Conservation (phyloP, 2,797 vertebrate genomes). For the Ctenopoma kingsleyae region DNA sequence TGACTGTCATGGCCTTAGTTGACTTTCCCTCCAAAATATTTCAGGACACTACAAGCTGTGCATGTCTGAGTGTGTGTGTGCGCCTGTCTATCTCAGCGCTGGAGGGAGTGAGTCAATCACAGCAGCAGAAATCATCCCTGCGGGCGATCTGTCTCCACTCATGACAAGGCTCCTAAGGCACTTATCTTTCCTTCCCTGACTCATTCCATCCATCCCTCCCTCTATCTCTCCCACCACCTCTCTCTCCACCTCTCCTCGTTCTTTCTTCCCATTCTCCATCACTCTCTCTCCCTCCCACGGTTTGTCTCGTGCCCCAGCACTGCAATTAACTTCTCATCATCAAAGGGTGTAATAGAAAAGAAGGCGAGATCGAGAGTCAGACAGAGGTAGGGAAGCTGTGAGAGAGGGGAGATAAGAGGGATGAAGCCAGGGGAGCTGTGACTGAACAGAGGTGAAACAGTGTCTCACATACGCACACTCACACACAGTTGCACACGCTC, state of each 20-base stretch:
- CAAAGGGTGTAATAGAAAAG: conserved; percentile 82
- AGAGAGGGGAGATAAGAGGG: conserved; percentile 62
- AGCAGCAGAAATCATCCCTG: conserved; percentile 88
- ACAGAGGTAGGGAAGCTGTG: conserved; percentile 61
- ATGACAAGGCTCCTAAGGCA: conserved; percentile 87
- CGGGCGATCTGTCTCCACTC: conserved; percentile 91
- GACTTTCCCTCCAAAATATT: conserved; percentile 59
- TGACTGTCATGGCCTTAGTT: conserved; percentile 36
- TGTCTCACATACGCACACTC: conserved; percentile 22
- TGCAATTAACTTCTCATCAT: conserved; percentile 80
- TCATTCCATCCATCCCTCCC: conserved; percentile 64
- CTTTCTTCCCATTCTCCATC: conserved; percentile 56
- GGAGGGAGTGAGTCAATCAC: conserved; percentile 85
- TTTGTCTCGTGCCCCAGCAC: conserved; percentile 63
- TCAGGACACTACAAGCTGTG: conserved; percentile 58
- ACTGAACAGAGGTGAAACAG: conserved; percentile 64
- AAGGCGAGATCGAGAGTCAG: conserved; percentile 61
- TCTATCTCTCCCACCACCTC: conserved; percentile 13
- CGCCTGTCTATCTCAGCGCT: conserved; percentile 57
- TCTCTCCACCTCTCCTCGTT: conserved; percentile 3
- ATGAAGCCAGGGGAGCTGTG: conserved; percentile 59
- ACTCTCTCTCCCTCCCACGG: conserved; percentile 56
- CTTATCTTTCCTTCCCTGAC: conserved; percentile 81
- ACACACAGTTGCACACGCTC: conserved; percentile 20
- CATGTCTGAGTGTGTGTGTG: conserved; percentile 55